A percentile compares a stretch with the other conserved stretches of the same genome.
These are phyloP conservation scores for Pyralis farinalis DNA, from an alignment of 2,888 invertebrate species.

Conservation along the genomic window DNA sequence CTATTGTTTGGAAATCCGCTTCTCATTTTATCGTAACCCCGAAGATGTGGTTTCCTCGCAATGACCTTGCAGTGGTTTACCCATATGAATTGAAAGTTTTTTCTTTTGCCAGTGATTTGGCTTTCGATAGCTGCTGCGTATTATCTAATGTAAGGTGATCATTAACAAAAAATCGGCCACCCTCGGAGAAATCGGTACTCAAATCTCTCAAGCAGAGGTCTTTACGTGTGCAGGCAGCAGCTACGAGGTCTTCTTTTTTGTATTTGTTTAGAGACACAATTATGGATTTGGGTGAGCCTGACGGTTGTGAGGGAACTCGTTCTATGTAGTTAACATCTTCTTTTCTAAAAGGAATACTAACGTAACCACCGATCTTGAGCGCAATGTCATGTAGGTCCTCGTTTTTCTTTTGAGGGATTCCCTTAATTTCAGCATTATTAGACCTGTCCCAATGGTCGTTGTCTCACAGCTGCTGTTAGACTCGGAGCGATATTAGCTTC, in stretches of 20 bases:
- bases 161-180: too few relatives aligned
- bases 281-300: background rate
- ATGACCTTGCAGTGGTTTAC: too few relatives aligned
- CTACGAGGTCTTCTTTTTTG: slow-evolving; percentile 3
- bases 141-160: too few relatives aligned
- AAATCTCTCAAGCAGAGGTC: too few relatives aligned
- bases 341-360: background rate
- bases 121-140: too few relatives aligned
- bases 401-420: background rate
- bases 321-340: slow-evolving; percentile 1
- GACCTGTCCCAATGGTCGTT: background rate
- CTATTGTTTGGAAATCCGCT: too few relatives aligned
- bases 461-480: background rate
- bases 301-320: slow-evolving; percentile 15
- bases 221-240: slow-evolving; percentile 3
- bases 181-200: too few relatives aligned
- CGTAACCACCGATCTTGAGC: background rate
- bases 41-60: too few relatives aligned
- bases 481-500: too few relatives aligned
- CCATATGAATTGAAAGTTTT: too few relatives aligned
- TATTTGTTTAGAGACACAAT: background rate
- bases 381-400: background rate
- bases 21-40: too few relatives aligned
- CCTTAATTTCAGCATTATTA: background rate
- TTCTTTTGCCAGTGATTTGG: too few relatives aligned